These are phyloP conservation scores for Antheraea assamensis DNA, from an alignment of 2,888 invertebrate genomes.

Conservation along the genomic window DNA sequence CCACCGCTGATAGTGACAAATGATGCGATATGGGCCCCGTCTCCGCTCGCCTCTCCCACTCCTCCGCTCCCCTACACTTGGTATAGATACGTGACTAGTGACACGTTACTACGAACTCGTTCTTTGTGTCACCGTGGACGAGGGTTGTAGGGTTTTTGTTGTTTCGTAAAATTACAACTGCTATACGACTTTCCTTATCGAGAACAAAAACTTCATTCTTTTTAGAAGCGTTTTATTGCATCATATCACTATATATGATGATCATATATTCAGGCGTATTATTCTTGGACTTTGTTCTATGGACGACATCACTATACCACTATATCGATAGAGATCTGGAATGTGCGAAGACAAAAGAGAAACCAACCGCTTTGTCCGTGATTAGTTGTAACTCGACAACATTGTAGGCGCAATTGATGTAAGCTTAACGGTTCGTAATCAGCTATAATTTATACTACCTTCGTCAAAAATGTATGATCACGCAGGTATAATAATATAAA, in stretches of 20 bases:
- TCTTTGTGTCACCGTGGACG: neutral
- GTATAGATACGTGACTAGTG: constrained; percentile 47
- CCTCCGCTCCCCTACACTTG: constrained; percentile 30
- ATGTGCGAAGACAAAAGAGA: neutral
- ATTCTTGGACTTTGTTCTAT: no score
- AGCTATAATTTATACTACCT: neutral
- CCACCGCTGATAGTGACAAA: constrained; percentile 53
- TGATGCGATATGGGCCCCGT: constrained; percentile 37
- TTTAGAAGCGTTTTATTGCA: no score
- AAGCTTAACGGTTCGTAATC: neutral
- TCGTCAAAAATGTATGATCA: neutral
- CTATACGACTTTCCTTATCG: no score
- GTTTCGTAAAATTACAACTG: neutral
- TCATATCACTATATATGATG: no score
- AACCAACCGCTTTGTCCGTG: neutral
- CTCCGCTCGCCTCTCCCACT: constrained; percentile 26
- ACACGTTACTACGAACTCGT: constrained; percentile 31
- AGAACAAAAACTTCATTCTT: no score
- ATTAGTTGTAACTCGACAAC: neutral
- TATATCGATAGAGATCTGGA: neutral
- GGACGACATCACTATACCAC: neutral
- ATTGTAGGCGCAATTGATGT: neutral
- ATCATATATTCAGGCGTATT: no score
- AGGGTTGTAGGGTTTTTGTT: neutral
- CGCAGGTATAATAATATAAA: no score